Evolutionary conservation across 2,113 vertebrate genomes (phyloP).

Genomic region (Archocentrus centrarchus): DNA sequence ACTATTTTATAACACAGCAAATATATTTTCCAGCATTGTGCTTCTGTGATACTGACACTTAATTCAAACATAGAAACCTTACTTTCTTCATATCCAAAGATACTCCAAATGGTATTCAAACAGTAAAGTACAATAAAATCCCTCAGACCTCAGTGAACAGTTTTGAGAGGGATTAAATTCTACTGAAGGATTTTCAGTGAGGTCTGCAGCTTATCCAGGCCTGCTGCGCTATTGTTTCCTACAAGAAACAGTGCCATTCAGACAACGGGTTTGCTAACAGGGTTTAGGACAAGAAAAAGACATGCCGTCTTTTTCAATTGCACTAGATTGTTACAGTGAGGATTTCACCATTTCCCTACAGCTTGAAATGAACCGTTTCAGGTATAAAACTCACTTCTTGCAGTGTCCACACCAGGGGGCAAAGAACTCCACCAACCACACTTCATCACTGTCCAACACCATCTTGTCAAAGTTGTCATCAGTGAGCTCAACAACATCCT

Average conservation of each 20-base stretch:
- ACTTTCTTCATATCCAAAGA: background rate
- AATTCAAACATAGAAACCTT: background rate
- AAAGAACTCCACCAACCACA: conserved; percentile 98
- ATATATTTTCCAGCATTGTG: background rate
- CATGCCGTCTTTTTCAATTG: background rate
- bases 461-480: conserved; percentile 93
- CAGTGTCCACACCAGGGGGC: conserved; percentile 99
- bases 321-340: background rate
- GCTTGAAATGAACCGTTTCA: background rate
- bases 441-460: conserved; percentile 85
- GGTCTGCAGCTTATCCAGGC: conserved; percentile 1
- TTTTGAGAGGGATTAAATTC: background rate
- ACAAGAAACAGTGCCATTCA: background rate
- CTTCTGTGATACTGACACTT: background rate
- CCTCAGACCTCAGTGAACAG: background rate
- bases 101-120: background rate
- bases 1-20: no score
- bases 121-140: background rate
- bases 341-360: background rate
- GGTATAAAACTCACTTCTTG: conserved; percentile 88
- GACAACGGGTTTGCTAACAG: background rate
- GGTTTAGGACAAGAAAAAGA: background rate
- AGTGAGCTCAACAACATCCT: conserved; percentile 92
- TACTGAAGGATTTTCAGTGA: background rate
- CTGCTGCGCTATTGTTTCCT: background rate